Conservation (phyloP, 2,113 vertebrate species). For the Mellivora capensis region DNA sequence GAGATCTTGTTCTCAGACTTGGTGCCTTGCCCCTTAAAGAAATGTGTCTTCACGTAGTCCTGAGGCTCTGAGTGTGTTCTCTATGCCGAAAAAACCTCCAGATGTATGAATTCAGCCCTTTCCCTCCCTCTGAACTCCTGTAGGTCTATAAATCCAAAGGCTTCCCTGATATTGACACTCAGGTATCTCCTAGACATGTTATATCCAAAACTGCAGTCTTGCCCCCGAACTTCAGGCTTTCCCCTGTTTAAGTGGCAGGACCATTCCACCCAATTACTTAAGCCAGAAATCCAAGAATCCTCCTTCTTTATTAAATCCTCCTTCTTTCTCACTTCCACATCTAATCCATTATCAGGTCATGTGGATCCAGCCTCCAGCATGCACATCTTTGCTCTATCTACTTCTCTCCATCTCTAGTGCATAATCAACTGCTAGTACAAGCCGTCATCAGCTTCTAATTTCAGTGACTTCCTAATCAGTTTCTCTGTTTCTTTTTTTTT, state of each 20-base stretch:
- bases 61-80: neutral
- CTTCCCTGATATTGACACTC: neutral
- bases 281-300: neutral
- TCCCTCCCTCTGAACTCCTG: neutral
- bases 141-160: neutral
- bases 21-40: too few relatives aligned
- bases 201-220: neutral
- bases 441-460: neutral
- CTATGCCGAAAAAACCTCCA: neutral
- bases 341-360: neutral
- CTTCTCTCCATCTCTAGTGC: neutral
- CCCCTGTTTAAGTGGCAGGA: neutral
- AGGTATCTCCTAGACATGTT: neutral
- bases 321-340: neutral
- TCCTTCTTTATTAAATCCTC: neutral
- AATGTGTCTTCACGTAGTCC: neutral
- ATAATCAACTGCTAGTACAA: neutral
- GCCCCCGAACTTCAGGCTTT: neutral
- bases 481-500: neutral
- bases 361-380: neutral
- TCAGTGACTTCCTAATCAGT: neutral
- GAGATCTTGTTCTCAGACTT: neutral
- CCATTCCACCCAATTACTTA: neutral
- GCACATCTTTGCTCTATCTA: neutral
- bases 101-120: neutral